phyloP scores from a whole-genome alignment of 1,140 invertebrate species.

The Latrodectus geometricus region DNA sequence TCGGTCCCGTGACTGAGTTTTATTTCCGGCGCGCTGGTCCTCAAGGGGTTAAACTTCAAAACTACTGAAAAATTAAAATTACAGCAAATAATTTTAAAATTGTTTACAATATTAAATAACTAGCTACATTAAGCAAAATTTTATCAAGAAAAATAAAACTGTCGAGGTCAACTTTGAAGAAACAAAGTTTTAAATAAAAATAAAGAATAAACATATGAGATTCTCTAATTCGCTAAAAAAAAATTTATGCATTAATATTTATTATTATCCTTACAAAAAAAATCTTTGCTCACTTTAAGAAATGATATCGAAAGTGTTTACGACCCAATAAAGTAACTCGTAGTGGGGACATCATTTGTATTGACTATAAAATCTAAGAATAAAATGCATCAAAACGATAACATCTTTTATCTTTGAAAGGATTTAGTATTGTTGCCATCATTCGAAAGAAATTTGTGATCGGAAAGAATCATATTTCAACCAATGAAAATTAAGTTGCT shows the following conservation, averaged over 20 bases:
- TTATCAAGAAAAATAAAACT: too few relatives aligned
- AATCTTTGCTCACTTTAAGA: background rate
- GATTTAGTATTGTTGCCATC: conserved; percentile 17
- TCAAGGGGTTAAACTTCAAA: too few relatives aligned
- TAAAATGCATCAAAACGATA: conserved; percentile 35
- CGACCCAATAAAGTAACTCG: conserved; percentile 41
- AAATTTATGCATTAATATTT: background rate
- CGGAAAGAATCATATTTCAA: background rate
- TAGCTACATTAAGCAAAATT: too few relatives aligned
- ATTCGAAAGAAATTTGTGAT: conserved; percentile 10
- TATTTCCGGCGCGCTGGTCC: too few relatives aligned
- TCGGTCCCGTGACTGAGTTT: too few relatives aligned
- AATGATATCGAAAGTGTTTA: conserved; percentile 40
- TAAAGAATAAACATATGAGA: too few relatives aligned
- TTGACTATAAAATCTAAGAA: conserved; percentile 52
- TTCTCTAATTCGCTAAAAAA: too few relatives aligned
- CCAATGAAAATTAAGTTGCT: background rate
- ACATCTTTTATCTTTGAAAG: conserved; percentile 44
- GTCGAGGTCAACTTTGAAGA: too few relatives aligned
- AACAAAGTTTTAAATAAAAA: too few relatives aligned
- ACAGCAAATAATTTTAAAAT: too few relatives aligned
- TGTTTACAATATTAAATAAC: too few relatives aligned
- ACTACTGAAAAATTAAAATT: too few relatives aligned
- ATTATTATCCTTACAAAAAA: background rate
- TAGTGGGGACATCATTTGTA: conserved; percentile 30